Base-by-base conservation (phyloP, 2,797 vertebrate genomes). In the Valencia hispanica region DNA sequence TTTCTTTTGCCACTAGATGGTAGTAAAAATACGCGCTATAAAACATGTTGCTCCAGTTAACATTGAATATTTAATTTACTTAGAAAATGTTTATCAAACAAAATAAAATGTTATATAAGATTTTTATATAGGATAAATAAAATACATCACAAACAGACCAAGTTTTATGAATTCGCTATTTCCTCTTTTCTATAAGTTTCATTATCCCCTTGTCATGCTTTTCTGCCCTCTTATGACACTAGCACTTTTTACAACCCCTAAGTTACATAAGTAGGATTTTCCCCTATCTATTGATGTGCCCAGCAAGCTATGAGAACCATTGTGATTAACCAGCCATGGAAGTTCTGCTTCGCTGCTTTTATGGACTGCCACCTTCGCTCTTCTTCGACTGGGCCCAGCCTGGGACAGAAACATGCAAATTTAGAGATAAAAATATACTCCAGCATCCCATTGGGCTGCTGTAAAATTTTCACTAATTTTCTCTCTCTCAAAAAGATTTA, bases 251-350 rank as follows among this genome's bases (percentile, higher is more conserved):
- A 70, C 87, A 79, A 87, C 78, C 70, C 86, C 75, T 72, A 48
- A 70, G 8, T 88, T 91, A 86, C 86, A 85, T 87, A 86, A 90
- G 57, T 65, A 90, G 86, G 89, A 86, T 69, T 90, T 92, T 88
- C 88, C 92, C 90, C 72, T 82, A 27, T 89, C 80, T 84, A 82
- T 82, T 88, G 85, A 87, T 85, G 80, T 89, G 80, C 88, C 70
- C 71, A 77, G 34, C 53, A 66, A 68, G 79, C 59, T 82, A 73
- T 85, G 87, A 55, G 83, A 83, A 82, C 41, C 53, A 87, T 86
- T 75, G 79, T 82, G 79, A 72, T 87, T 86, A 86, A 88, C 78
- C 74, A 78, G 74, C 77, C 87, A 84, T 85, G 80, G 50, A 84
- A 15, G 85, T 83, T 86, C 12, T 84, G 92, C 87, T 77, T 88